These are phyloP conservation scores for Drosophila mojavensis DNA, from an alignment of 1,140 invertebrate species.

Conservation along the genomic window DNA sequence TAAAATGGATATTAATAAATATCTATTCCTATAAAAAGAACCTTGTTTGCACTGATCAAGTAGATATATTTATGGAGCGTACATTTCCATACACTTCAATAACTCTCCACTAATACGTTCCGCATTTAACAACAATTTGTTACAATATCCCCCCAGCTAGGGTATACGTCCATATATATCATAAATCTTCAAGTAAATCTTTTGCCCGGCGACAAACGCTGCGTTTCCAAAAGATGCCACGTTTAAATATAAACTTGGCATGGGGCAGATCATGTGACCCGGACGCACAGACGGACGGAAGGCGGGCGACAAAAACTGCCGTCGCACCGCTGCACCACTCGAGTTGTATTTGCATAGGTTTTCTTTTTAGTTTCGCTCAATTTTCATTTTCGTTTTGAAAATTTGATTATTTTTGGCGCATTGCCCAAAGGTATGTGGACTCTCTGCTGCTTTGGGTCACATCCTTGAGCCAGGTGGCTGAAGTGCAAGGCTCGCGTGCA, in stretches of 20 bases:
- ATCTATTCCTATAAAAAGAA: no score
- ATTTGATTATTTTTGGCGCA: slow-evolving; percentile 1
- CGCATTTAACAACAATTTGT: background rate
- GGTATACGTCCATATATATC: background rate
- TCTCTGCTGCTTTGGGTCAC: background rate
- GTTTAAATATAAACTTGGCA: slow-evolving; percentile 79
- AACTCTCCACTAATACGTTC: background rate
- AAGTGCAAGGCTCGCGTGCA: slow-evolving; percentile 67
- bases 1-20: no score
- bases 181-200: slow-evolving; percentile 41
- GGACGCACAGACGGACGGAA: background rate
- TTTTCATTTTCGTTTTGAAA: background rate
- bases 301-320: slow-evolving; percentile 39
- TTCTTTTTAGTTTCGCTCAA: background rate
- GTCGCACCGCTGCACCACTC: slow-evolving; percentile 1
- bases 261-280: slow-evolving; percentile 78
- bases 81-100: no score
- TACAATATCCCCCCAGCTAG: background rate
- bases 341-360: slow-evolving; percentile 2
- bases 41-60: no score
- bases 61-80: no score
- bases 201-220: slow-evolving; percentile 35
- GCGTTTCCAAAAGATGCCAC: slow-evolving; percentile 59
- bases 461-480: slow-evolving; percentile 61
- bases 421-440: slow-evolving; percentile 25